Evolutionary conservation across 2,888 invertebrate species (phyloP), one percentile per base, ranked within the genome.

Genomic region (Punctoribates punctum): DNA sequence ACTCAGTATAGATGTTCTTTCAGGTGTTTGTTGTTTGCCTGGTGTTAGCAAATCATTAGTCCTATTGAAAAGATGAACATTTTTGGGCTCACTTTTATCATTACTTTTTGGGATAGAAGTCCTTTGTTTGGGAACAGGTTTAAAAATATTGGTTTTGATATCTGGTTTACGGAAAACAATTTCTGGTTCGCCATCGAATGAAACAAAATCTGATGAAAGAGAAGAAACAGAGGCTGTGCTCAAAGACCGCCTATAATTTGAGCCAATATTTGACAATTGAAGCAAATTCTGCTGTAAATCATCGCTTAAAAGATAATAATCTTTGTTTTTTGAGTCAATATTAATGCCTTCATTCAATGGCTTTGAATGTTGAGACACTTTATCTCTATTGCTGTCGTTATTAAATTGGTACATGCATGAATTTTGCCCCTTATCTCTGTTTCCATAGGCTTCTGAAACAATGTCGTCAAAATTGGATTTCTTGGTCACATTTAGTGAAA

Each of bases 81-180:
- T 29, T 60, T 60, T n/a, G 1, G 5, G 1, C 1, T 6, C 9
- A 6, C 29, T 29, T 4, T 62, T 29, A 8, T 34, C 20, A n/a
- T 34, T 34, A n/a, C 1, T 65, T 65, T 27, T 65, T 15, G 4
- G 4, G 8, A 65, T 1, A 20, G 34, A 65, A n/a, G 70, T 70
- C 17, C 70, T 38, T 13, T 38, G 70, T 70, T 23, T n/a, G 9
- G 70, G 70, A 42, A 70, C 13, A 0, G 70, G 70, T 70, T n/a
- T 20, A 25, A 6, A n/a, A 15, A 20, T 42, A 11, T 20, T n/a
- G 13, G 3, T 23, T 42, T 46, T 46, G 15, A 29, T 23, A 0
- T 17, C 15, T 17, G 62, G 29, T 5, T n/a, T 62, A 34, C 70
- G 17, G 5, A 70, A 46, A 0, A 70, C 70, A 70, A 70, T 13